Percentiles rank a stretch among this genome's conserved stretches.
Evolutionary conservation across 2,888 invertebrate genomes (phyloP).

Genomic region (Hypselothyrea guttata): DNA sequence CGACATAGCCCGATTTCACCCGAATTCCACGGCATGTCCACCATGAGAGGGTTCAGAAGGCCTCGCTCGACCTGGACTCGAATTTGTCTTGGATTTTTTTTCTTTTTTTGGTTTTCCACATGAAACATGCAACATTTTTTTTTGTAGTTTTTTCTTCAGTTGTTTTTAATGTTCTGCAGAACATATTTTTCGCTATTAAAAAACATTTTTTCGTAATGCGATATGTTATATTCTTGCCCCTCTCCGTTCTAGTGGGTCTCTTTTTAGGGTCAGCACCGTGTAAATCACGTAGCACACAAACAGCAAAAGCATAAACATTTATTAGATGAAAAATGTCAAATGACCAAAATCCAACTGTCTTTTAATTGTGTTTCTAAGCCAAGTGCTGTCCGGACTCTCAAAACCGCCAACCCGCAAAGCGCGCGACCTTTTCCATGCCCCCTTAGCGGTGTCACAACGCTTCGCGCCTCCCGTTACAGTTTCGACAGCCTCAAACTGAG

Average conservation of each 20-base stretch:
- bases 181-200: slow-evolving; percentile 69
- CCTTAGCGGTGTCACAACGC: slow-evolving; percentile 43
- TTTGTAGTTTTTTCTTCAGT: neutral
- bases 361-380: slow-evolving; percentile 74
- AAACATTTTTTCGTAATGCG: slow-evolving; percentile 66
- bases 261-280: slow-evolving; percentile 63
- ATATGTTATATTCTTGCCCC: slow-evolving; percentile 36
- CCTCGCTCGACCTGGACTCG: slow-evolving; percentile 24
- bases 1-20: slow-evolving; percentile 58
- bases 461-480: slow-evolving; percentile 55
- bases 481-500: slow-evolving; percentile 57
- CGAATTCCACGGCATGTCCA: slow-evolving; percentile 46
- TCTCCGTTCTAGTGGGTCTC: slow-evolving; percentile 16
- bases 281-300: slow-evolving; percentile 56
- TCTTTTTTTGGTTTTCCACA: slow-evolving; percentile 23
- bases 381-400: slow-evolving; percentile 47
- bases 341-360: slow-evolving; percentile 22
- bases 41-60: slow-evolving; percentile 27
- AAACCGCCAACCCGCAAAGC: no score
- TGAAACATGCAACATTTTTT: slow-evolving; percentile 32
- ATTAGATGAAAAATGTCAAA: slow-evolving; percentile 42
- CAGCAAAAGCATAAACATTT: slow-evolving; percentile 37
- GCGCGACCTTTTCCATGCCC: slow-evolving; percentile 71
- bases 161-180: slow-evolving; percentile 63
- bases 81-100: slow-evolving; percentile 5